Base-by-base conservation (phyloP, 2,797 vertebrate genomes). In the Hapalemur alaotrensis region DNA sequence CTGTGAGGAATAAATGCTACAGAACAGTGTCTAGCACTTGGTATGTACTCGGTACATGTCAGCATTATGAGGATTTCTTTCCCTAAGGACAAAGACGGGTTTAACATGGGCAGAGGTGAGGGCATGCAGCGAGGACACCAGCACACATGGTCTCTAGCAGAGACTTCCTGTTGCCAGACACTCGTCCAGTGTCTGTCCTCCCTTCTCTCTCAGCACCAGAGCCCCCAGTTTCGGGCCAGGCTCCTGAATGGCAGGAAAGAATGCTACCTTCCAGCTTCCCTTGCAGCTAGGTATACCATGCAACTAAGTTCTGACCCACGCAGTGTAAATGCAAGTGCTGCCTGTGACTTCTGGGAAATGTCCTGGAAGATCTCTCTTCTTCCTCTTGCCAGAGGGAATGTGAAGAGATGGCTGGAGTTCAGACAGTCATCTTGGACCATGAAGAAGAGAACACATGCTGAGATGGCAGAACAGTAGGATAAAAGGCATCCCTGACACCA, bases 71-170 rank as follows among this genome's bases (percentile, higher is more conserved):
- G 3, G 3, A 11, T 41, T 20, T 73, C 15, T 18, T 70, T 30
- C 30, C 73, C 69, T 32, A 38, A 85, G 32, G 35, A 61, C 20
- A 0, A 85, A 59, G 43, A 28, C 0, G 6, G n/a, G 65, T 80
- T 85, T 92, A 50, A 73, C 63, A 5, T 0, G 2, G 50, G 8
- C 43, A 57, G 61, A 46, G 48, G 48, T 3, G 28, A 61, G 50
- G 85, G 32, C 20, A 22, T 17, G 25, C 0, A 7, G 22, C 2
- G 14, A 75, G 43, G 82, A 46, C 46, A 7, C 0, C 0, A 79
- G 22, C 54, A 28, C 30, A 23, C 2, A 4, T 0, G 32, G 70
- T 65, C 52, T 78, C 70, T 23, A 28, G 20, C 23, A 79, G 46
- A 85, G 46, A 28, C 32, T 59, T 28, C 30, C 5, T 25, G 5